Percentiles rank a stretch among this genome's conserved stretches.
Conservation (phyloP, 2,888 invertebrate genomes). For the Trichogramma dendrolimi region DNA sequence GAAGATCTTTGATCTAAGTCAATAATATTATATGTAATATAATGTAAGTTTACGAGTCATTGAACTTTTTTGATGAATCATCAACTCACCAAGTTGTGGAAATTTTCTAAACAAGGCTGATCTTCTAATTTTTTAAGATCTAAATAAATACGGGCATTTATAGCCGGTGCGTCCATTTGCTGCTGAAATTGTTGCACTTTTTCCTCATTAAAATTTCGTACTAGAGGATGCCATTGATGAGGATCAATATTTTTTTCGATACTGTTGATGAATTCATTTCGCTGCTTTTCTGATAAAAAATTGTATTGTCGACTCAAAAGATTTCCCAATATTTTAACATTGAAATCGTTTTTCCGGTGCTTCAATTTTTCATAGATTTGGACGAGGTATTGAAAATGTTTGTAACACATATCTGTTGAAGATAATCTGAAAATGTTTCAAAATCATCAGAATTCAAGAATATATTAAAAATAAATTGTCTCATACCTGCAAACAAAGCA, state of each 20-base stretch:
- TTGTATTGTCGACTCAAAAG: conserved; percentile 41
- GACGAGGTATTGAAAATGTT: conserved; percentile 40
- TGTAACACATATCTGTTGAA: conserved; percentile 38
- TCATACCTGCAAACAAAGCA: conserved; percentile 42
- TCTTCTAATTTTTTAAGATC: conserved; percentile 32
- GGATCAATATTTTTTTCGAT: conserved; percentile 26
- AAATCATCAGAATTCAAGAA: background rate
- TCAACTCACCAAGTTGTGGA: conserved; percentile 38
- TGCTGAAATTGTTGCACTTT: conserved; percentile 30
- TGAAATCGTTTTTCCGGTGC: conserved; percentile 35
- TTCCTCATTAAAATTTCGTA: conserved; percentile 27
- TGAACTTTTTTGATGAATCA: background rate
- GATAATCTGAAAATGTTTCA: conserved; percentile 34
- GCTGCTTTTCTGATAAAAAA: conserved; percentile 36
- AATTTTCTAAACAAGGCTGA: conserved; percentile 37
- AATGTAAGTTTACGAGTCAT: background rate
- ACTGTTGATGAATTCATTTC: conserved; percentile 31
- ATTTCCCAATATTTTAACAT: conserved; percentile 36
- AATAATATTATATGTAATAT: background rate
- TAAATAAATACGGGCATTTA: conserved; percentile 11
- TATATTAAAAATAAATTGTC: background rate
- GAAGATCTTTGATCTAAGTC: conserved; percentile 27
- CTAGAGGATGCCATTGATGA: conserved; percentile 27
- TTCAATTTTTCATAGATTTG: conserved; percentile 35
- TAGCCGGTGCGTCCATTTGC: conserved; percentile 20